phyloP scores from a whole-genome alignment of 2,113 vertebrate species.

The Dicerorhinus sumatrensis region DNA sequence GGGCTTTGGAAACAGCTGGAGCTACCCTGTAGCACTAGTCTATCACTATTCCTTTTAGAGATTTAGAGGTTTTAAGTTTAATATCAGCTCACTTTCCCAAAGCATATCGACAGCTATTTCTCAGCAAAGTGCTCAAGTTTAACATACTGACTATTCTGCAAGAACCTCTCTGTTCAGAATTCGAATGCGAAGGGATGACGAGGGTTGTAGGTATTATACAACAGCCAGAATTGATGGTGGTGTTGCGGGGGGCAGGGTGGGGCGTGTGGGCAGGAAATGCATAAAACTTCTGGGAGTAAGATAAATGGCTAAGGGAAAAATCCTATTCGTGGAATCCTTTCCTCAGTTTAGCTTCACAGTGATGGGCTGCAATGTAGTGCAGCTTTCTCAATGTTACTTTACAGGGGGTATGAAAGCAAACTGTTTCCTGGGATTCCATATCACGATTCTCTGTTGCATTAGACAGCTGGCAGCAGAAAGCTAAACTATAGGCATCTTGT shows the following conservation, averaged over 20 bases:
- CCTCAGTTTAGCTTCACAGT: neutral
- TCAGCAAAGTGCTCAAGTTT: slow-evolving; percentile 14
- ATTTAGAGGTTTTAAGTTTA: neutral
- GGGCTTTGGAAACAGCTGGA: neutral
- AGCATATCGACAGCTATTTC: neutral
- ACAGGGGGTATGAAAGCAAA: neutral
- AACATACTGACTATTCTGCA: slow-evolving; percentile 20
- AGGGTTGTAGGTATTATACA: neutral
- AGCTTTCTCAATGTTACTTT: neutral
- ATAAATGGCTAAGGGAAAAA: neutral
- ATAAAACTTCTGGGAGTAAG: neutral
- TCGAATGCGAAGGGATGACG: neutral
- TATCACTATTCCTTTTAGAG: neutral
- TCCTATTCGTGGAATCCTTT: neutral
- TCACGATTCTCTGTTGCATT: neutral
- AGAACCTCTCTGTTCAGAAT: slow-evolving; percentile 6
- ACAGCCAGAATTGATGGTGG: neutral
- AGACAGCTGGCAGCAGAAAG: slow-evolving; percentile 4
- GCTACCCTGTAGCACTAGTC: neutral
- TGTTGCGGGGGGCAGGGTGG: no score
- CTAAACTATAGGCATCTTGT: neutral
- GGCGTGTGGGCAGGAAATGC: neutral
- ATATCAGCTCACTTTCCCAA: neutral
- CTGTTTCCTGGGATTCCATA: neutral
- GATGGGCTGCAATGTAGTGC: neutral